Base-by-base conservation (phyloP, 2,888 invertebrate genomes). In the Yponomeuta malinellus region DNA sequence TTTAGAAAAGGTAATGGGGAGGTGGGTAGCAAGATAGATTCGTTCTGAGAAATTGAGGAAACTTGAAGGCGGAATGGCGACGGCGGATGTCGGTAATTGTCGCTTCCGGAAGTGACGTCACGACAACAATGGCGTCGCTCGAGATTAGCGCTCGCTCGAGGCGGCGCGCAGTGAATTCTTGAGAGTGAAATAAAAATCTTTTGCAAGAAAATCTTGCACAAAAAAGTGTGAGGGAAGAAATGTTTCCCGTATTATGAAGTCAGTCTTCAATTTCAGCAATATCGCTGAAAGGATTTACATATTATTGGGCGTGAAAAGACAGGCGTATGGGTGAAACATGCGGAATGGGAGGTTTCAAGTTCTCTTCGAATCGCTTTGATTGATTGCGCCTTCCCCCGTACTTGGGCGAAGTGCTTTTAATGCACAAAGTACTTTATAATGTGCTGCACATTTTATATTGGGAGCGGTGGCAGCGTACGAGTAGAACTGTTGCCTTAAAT, bases 61-160 rank as follows among this genome's bases (percentile, higher is more conserved):
- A 68, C 23, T 48, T 68, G 48, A 68, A 23, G 43, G 63, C 15
- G 70, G 23, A 15, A 10, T 63, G 23, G 63, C 68, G 63, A n/a
- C 29, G 65, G 29, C 65, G 70, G 65, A 65, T 48, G 70, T 43
- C 65, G 31, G 70, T 70, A 65, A 70, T 65, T 64, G 70, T 65
- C 15, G 65, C 63, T 63, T 75, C 77, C 80, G 83, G 85, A 81
- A 77, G 81, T 82, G 82, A 84, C 80, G 79, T 78, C 75, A 77
- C 78, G 80, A 77, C 82, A 80, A 63, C 78, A 75, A 76, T 77
- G 85, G 83, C 85, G 86, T 79, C 84, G 74, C 73, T 37, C 71
- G 74, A 73, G 70, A 71, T 71, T 66, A 72, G 71, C 71, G 70
- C 71, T 59, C 69, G 71, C 59, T 66, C 52, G 52, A 59, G 68